These are phyloP conservation scores for Lumbricus terrestris DNA, from an alignment of 2,888 invertebrate genomes.

Conservation along the genomic window DNA sequence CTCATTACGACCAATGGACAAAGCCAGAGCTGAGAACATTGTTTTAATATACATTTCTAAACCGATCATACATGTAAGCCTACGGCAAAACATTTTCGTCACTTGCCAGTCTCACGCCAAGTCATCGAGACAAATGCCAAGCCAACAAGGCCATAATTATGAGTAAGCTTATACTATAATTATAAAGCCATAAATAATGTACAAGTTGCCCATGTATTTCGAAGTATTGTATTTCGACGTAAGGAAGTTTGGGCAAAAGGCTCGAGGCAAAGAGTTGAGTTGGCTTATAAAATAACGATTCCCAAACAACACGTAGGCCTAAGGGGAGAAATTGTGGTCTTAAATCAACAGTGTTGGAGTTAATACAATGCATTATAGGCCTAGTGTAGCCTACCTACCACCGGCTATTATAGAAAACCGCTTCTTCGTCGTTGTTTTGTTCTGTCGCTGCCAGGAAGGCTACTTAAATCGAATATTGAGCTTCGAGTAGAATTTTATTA, in stretches of 20 bases:
- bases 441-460: background rate
- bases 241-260: background rate
- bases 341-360: background rate
- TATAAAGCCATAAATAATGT: background rate
- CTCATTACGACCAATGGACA: background rate
- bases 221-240: background rate
- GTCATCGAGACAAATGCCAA: background rate
- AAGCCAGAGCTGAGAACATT: background rate
- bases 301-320: background rate
- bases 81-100: background rate
- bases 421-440: background rate
- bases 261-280: background rate
- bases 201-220: background rate
- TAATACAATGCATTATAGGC: background rate
- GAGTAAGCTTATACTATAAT: background rate
- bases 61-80: background rate
- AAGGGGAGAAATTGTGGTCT: background rate
- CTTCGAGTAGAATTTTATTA: background rate
- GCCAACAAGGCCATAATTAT: background rate
- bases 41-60: background rate
- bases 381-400: too few relatives aligned
- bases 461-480: background rate
- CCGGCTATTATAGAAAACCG: background rate
- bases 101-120: background rate
- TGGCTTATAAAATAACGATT: too few relatives aligned